Evolutionary conservation across 2,888 invertebrate genomes (phyloP).

Genomic region (Latheticus oryzae): DNA sequence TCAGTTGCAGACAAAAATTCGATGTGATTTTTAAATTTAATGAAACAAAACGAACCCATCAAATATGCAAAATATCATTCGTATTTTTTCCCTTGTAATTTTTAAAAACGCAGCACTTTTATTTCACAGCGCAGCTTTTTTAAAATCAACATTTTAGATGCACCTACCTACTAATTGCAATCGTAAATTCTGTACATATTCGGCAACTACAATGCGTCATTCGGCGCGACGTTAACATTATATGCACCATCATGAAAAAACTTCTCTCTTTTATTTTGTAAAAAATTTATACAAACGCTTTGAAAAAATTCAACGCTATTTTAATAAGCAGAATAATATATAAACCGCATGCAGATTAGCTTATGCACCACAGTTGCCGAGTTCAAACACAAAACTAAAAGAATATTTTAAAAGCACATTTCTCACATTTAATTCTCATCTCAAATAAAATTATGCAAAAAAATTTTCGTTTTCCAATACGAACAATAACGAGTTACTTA

Average conservation of each 20-base stretch:
- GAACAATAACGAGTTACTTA: too few species aligned
- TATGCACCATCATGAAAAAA: slow-evolving; percentile 31
- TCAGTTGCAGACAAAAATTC: slow-evolving; percentile 64
- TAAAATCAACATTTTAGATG: slow-evolving; percentile 56
- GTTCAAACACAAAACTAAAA: too few species aligned
- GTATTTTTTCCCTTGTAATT: slow-evolving; percentile 59
- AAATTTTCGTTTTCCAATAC: too few species aligned
- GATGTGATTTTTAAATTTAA: slow-evolving; percentile 66
- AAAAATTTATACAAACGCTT: slow-evolving; percentile 25
- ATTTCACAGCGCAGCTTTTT: slow-evolving; percentile 51
- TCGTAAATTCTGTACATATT: slow-evolving; percentile 55
- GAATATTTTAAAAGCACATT: too few species aligned
- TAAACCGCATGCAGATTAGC: slow-evolving; percentile 14
- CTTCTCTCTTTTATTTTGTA: slow-evolving; percentile 16
- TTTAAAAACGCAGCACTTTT: slow-evolving; percentile 55
- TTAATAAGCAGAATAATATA: slow-evolving; percentile 7
- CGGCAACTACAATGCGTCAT: slow-evolving; percentile 37
- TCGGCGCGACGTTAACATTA: slow-evolving; percentile 29
- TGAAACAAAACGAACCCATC: slow-evolving; percentile 64
- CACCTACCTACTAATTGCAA: slow-evolving; percentile 54
- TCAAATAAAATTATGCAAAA: too few species aligned
- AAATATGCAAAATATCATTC: slow-evolving; percentile 65
- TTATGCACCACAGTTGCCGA: too few species aligned
- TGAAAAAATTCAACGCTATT: not conserved
- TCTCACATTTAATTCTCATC: too few species aligned